These are phyloP conservation scores for Gavialis gangeticus DNA, from an alignment of 2,113 vertebrate species.

Conservation along the genomic window DNA sequence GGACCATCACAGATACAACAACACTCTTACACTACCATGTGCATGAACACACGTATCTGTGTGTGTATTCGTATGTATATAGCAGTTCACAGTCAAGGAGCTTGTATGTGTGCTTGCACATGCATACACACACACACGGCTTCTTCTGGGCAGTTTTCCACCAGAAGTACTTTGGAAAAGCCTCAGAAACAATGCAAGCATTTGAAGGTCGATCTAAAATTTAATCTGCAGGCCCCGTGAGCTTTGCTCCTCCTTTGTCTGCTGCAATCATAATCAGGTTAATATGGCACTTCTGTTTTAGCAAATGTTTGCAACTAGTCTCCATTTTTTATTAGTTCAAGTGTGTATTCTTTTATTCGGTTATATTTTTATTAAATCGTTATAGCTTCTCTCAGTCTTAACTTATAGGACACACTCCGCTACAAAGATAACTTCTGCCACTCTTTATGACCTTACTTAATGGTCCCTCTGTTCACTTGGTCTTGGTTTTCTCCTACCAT, in stretches of 20 bases:
- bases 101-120: too few relatives aligned
- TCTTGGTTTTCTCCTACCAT: not conserved
- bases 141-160: too few relatives aligned
- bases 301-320: not conserved
- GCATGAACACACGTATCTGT: too few relatives aligned
- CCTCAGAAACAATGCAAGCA: not conserved
- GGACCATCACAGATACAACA: too few relatives aligned
- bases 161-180: not conserved
- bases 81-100: too few relatives aligned
- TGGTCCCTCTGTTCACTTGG: not conserved
- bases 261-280: not conserved
- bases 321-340: not conserved
- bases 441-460: slow-evolving; percentile 18
- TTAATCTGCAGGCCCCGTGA: not conserved
- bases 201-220: not conserved
- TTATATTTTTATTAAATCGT: slow-evolving; percentile 20
- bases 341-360: slow-evolving; percentile 8
- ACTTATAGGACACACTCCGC: not conserved
- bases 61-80: too few relatives aligned
- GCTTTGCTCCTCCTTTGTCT: not conserved
- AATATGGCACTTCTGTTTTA: not conserved
- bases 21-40: too few relatives aligned
- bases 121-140: too few relatives aligned
- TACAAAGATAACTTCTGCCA: slow-evolving; percentile 22
- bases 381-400: slow-evolving; percentile 15